Evolutionary conservation across 2,797 vertebrate genomes (phyloP).

Genomic region (Acanthurus leucopareius): DNA sequence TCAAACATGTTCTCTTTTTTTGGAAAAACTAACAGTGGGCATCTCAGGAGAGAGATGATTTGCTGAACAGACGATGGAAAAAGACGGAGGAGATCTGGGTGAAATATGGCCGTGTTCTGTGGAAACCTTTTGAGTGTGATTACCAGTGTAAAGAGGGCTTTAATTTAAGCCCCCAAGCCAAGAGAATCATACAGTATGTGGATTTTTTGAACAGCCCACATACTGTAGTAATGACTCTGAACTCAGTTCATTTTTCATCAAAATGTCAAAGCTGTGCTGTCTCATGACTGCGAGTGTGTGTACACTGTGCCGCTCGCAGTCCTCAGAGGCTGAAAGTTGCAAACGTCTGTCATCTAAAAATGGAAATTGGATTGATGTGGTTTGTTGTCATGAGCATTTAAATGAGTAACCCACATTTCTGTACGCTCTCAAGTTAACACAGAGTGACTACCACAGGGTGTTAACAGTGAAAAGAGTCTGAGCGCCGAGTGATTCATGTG

Average conservation of each 20-base stretch:
- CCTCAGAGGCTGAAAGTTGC: conserved; percentile 34
- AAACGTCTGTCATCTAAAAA: conserved; percentile 50
- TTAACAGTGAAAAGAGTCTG: conserved; percentile 29
- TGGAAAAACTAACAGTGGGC: conserved; percentile 7
- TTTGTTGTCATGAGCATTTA: conserved; percentile 48
- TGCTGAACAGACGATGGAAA: conserved; percentile 11
- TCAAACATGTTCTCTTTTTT: conserved; percentile 8
- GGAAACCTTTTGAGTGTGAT: conserved; percentile 51
- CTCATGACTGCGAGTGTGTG: conserved; percentile 34
- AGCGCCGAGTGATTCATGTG: conserved; percentile 40
- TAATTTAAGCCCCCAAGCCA: conserved; percentile 57
- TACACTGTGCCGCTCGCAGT: conserved; percentile 30
- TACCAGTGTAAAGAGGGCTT: conserved; percentile 54
- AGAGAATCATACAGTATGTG: conserved; percentile 49
- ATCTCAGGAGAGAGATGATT: conserved; percentile 29
- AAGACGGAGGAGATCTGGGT: conserved; percentile 45
- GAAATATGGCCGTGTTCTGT: conserved; percentile 30
- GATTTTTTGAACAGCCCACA: conserved; percentile 55
- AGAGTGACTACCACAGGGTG: conserved; percentile 33
- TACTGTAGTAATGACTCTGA: conserved; percentile 49
- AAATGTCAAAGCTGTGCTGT: conserved; percentile 33
- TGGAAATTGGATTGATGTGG: conserved; percentile 49
- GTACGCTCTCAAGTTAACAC: conserved; percentile 21
- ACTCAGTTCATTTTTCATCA: conserved; percentile 55
- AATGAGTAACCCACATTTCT: conserved; percentile 36